Base-by-base conservation (phyloP, 2,797 vertebrate genomes). In the Catostomus latipinnis region DNA sequence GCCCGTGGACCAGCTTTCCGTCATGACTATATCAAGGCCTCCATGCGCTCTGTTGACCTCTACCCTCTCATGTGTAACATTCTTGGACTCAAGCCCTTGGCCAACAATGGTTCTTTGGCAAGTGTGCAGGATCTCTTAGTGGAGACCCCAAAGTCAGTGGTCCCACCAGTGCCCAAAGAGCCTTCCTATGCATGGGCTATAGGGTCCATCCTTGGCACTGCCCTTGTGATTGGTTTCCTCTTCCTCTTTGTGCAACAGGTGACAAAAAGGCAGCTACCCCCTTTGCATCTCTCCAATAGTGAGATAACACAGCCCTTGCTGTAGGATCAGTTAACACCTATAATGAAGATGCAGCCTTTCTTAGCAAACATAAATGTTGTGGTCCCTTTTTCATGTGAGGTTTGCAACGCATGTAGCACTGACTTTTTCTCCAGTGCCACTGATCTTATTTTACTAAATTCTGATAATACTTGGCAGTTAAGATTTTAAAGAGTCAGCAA, bases 21-120 rank as follows among this genome's bases (percentile, higher is more conserved):
- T 81, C 93, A 91, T 87, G 93, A 94, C 4, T 93, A 91, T 76
- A 87, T 93, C 75, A 97, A 95, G 86, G 81, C 89, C 78, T 90
- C 86, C 82, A 96, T 97, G 94, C 91, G 90, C 49, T 92, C 93
- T 0, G 95, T 97, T 1, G 97, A 98, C 87, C 90, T 98, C 63
- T 98, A 99, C 88, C 95, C 96, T 0, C 94, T 98, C 49, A 91
- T 98, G 92, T 98, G 96, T 88, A 92, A 95, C 83, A 93, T 98
- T 72, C 94, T 99, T 76, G 90, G 87, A 58, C 77, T 96, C 83
- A 91, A 6, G 1, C 91, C 96, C 0, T 79, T 92, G 73, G 95
- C 96, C 6, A 96, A 95, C 93, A 98, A 97, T 4, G 96, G 97
- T 50, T 97, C 97, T 0, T 87, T 98, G 79, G 66, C n/a, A 0